A percentile compares a stretch with the other conserved stretches of the same genome.
phyloP scores from a whole-genome alignment of 2,888 invertebrate genomes.

The Iselma pallidipennis region DNA sequence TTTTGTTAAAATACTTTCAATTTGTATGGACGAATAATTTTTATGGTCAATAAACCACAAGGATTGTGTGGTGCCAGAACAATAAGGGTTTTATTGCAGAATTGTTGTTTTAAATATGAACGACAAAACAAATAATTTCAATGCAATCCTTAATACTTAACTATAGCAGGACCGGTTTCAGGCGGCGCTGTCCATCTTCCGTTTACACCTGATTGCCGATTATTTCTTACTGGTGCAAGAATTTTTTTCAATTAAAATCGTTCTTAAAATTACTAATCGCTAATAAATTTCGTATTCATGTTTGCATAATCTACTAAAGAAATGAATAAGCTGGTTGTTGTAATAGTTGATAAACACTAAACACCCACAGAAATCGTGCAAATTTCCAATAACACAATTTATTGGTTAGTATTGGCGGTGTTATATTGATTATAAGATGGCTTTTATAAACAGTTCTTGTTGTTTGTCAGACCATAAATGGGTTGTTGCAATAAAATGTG shows the following conservation, averaged over 20 bases:
- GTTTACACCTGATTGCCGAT: too few relatives aligned
- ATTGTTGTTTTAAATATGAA: not conserved
- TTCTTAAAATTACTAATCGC: too few relatives aligned
- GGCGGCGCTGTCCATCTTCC: too few relatives aligned
- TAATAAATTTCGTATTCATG: too few relatives aligned
- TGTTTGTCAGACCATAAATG: not conserved
- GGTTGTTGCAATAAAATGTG: not conserved
- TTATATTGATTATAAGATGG: not conserved
- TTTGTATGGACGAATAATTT: not conserved
- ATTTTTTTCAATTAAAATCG: too few relatives aligned
- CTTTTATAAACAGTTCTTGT: not conserved
- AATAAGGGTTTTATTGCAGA: not conserved
- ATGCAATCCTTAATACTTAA: too few relatives aligned
- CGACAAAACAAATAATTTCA: not conserved
- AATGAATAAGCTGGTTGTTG: too few relatives aligned
- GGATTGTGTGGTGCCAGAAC: not conserved
- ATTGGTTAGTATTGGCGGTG: not conserved
- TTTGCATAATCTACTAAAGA: not conserved
- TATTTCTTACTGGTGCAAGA: too few relatives aligned
- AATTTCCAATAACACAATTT: not conserved
- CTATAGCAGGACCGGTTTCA: too few relatives aligned
- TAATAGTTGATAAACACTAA: not conserved
- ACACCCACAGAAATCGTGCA: not conserved
- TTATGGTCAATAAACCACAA: not conserved
- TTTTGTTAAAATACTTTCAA: not conserved